Percentiles rank a stretch among this genome's conserved stretches.
Evolutionary conservation across 2,888 invertebrate species (phyloP).

Genomic region (Drosophila villosipedis): DNA sequence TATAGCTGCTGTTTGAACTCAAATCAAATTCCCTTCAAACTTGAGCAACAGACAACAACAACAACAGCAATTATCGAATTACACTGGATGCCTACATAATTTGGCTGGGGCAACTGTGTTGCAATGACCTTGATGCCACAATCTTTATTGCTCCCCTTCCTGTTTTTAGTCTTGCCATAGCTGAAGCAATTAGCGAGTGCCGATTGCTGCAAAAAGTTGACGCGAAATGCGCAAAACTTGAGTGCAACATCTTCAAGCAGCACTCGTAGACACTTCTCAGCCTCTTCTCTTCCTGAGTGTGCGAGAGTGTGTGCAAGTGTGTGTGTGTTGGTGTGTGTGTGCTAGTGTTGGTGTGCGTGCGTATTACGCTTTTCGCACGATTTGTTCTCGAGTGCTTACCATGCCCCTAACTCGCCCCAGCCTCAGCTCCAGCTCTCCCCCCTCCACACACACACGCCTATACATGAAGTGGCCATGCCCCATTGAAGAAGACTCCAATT

Average conservation of each 20-base stretch:
- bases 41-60: conserved; percentile 4
- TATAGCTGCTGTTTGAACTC: conserved; percentile 59
- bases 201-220: conserved; percentile 28
- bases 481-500: conserved; percentile 62
- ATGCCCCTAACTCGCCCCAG: neutral
- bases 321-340: neutral
- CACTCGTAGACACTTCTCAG: conserved; percentile 13
- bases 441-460: neutral
- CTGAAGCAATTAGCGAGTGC: conserved; percentile 43
- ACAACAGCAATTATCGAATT: neutral
- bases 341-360: conserved; percentile 40
- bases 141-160: no score
- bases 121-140: neutral
- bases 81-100: neutral
- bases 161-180: neutral
- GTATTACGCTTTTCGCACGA: conserved; percentile 65
- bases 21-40: conserved; percentile 73
- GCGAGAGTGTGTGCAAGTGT: neutral
- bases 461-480: conserved; percentile 56
- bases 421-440: neutral
- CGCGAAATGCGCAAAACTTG: conserved; percentile 47
- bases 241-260: conserved; percentile 39
- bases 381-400: conserved; percentile 52
- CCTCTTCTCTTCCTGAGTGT: neutral
- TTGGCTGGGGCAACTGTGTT: neutral